phyloP scores from a whole-genome alignment of 1,140 invertebrate genomes.

The Trichogramma pretiosum region DNA sequence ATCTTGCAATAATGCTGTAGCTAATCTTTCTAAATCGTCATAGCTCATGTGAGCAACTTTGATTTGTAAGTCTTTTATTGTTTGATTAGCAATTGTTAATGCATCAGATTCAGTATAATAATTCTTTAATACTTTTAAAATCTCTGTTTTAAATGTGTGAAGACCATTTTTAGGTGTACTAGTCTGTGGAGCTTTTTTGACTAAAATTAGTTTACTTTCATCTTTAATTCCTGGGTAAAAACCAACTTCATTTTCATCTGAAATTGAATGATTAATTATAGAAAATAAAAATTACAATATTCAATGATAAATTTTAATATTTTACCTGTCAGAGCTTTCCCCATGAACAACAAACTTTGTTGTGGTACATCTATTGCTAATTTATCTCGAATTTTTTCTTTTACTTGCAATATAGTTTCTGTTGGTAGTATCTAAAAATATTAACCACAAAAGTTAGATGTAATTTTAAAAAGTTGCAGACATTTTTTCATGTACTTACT shows the following conservation, averaged over 20 bases:
- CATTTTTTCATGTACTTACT: slow-evolving; percentile 23
- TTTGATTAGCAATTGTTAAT: slow-evolving; percentile 37
- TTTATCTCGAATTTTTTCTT: slow-evolving; percentile 35
- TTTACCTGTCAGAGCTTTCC: slow-evolving; percentile 38
- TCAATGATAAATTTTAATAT: not conserved
- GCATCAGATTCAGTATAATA: slow-evolving; percentile 40
- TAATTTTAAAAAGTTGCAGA: not conserved
- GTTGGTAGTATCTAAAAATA: slow-evolving; percentile 33
- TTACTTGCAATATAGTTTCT: slow-evolving; percentile 37
- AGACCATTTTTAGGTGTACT: slow-evolving; percentile 25
- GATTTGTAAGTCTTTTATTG: slow-evolving; percentile 37
- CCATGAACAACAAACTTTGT: slow-evolving; percentile 36
- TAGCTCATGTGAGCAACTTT: slow-evolving; percentile 41
- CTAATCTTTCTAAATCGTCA: slow-evolving; percentile 44
- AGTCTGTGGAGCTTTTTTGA: slow-evolving; percentile 33
- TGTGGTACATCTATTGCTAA: slow-evolving; percentile 37
- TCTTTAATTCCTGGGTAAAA: slow-evolving; percentile 44
- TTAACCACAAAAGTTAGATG: slow-evolving; percentile 1
- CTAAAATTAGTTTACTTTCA: slow-evolving; percentile 36
- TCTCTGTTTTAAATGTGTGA: slow-evolving; percentile 31
- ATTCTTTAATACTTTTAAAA: slow-evolving; percentile 36
- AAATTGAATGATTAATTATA: slow-evolving; percentile 15
- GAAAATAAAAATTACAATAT: not conserved
- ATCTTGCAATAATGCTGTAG: slow-evolving; percentile 40
- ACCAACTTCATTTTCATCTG: slow-evolving; percentile 39